Evolutionary conservation across 2,113 vertebrate genomes (phyloP), one percentile per base, ranked within the genome.

Genomic region (Herpetotheres cachinnans): DNA sequence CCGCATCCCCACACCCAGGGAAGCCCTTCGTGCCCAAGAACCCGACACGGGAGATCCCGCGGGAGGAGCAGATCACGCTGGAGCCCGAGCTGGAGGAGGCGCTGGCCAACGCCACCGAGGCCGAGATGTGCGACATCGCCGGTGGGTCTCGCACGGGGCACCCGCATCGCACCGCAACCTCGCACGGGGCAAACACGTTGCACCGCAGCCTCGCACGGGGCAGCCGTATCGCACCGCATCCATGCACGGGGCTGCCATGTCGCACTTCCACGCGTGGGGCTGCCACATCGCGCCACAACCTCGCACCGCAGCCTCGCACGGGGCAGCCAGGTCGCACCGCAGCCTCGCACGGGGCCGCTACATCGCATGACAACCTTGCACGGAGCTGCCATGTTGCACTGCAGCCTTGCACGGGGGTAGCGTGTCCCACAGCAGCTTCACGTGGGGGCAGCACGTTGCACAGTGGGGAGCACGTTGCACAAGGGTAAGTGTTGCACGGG

Each of bases 81-180:
- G 99, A 99, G 96, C 99, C 99, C 0, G 99, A 99, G 97, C 96
- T 99, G 96, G 99, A 99, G 97, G 99, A 99, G 91, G 99, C 99
- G 1, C 95, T 99, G 96, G 99, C 98, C 62, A 98, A 99, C 0
- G 99, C 99, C 96, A 99, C 99, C 0, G 99, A 99, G 1, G 99
- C 99, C 0, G 99, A 99, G 96, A 99, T 99, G 99, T 99, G 99
- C 16, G 99, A 99, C 86, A 99, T 99, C 46, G 99, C 99, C 95
- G 99, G 99, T 99, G 58, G 30, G 97, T 52, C 13, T 10, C 0
- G 8, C 34, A 1, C 5, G 2, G 36, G 65, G 9, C 7, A 2
- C 24, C 2, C 1, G 3, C 59, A 2, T 14, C 10, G 5, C 17
- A 16, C 27, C 16, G 3, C 13, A 10, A 5, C 55, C 44, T 38